phyloP scores from a whole-genome alignment of 2,888 invertebrate genomes.

The Lasioglossum oenotherae region DNA sequence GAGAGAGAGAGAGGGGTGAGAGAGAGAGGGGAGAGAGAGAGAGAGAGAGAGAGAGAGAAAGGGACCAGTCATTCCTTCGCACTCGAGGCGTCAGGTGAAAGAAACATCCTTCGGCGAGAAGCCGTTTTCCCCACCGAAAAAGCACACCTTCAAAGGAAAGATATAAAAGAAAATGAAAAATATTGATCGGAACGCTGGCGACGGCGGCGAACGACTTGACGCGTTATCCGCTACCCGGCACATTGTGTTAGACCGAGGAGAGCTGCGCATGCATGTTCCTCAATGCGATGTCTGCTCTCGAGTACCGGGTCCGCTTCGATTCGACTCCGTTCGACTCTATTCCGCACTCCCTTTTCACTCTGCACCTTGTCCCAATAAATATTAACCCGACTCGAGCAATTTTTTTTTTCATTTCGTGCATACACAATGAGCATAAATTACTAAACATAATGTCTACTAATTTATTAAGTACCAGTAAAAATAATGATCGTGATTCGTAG shows the following conservation, averaged over 20 bases:
- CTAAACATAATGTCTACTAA: background rate
- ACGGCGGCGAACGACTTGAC: constrained; percentile 18
- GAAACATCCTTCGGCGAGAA: background rate
- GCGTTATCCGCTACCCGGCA: constrained; percentile 33
- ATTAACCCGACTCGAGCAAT: background rate
- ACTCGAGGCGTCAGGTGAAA: background rate
- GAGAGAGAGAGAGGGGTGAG: no score
- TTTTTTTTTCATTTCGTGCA: background rate
- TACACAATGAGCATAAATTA: no score
- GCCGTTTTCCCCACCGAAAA: background rate
- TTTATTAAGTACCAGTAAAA: no score
- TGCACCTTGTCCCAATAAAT: background rate
- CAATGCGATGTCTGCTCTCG: constrained; percentile 35
- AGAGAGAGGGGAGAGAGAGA: no score
- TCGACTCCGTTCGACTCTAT: background rate
- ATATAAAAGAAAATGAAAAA: constrained; percentile 66
- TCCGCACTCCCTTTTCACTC: background rate
- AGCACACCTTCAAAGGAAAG: constrained; percentile 9
- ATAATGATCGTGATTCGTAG: no score
- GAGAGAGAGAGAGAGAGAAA: background rate
- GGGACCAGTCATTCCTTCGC: background rate
- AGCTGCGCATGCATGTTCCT: constrained; percentile 29
- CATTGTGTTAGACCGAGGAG: constrained; percentile 23
- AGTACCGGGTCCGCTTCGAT: constrained; percentile 27
- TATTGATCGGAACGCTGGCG: constrained; percentile 44